phyloP scores from a whole-genome alignment of 2,113 vertebrate species.

The Phylloscopus trochilus region DNA sequence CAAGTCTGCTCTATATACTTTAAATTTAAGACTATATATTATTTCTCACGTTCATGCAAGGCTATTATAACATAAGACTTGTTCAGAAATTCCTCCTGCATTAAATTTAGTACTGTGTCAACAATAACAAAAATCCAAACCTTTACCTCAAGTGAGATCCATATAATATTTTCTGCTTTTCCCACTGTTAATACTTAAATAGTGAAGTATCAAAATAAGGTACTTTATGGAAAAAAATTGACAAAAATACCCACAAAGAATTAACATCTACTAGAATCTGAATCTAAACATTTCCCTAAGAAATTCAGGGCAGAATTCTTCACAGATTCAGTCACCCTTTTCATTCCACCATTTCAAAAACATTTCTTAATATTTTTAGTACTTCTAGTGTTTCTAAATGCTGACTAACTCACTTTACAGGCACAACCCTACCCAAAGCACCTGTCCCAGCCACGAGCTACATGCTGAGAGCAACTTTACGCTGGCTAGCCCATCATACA shows the following conservation, averaged over 20 bases:
- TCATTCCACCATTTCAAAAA: background rate
- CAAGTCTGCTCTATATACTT: background rate
- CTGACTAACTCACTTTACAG: background rate
- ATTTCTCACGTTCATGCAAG: background rate
- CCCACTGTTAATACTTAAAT: background rate
- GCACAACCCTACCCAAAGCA: background rate
- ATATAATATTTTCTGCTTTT: background rate
- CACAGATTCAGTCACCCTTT: background rate
- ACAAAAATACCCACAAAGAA: background rate
- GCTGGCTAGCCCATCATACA: rapidly evolving
- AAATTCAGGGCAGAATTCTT: background rate
- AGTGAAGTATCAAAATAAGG: background rate
- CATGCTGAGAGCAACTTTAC: background rate
- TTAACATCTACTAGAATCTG: background rate
- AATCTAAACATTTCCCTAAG: background rate
- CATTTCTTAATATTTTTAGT: no score
- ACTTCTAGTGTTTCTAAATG: background rate
- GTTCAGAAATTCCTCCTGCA: background rate
- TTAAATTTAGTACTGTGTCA: background rate
- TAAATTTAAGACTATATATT: background rate
- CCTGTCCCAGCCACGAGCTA: background rate
- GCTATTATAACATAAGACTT: background rate
- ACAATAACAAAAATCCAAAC: background rate
- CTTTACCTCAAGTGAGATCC: background rate
- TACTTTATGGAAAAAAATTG: background rate